Base-by-base conservation (phyloP, 2,797 vertebrate genomes). In the Lates japonicus region DNA sequence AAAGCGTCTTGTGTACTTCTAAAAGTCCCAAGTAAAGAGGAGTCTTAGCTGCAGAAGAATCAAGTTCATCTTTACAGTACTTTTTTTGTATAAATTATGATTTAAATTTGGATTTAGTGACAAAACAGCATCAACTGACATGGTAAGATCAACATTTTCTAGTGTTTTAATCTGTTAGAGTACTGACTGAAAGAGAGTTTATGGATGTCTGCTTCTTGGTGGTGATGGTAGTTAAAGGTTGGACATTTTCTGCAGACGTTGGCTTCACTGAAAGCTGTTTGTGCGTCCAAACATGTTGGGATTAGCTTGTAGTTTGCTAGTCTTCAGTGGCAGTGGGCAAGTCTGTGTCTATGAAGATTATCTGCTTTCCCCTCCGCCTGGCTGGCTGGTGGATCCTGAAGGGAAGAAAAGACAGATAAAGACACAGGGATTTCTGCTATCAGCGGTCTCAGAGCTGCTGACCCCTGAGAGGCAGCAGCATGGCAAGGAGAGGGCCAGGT, bases 301-400 rank as follows among this genome's bases (percentile, higher is more conserved):
- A 70, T 78, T 57, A 41, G 63, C 48, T 70, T 44, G 70, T 44
- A 37, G 70, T 70, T 82, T 76, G 68, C 62, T 72, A 16, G 25
- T 80, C 66, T 71, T 87, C 75, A 14, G 72, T 57, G 73, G 80
- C 88, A 70, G 85, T 42, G 71, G 76, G 67, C 33, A 39, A 66
- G 82, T 87, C 87, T 85, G 70, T 77, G 76, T 82, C 54, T 70
- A 8, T 84, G 85, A 71, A 84, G 89, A 88, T 83, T 60, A 77
- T 81, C 22, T 46, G 61, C 76, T 55, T 52, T 70, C 74, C 41
- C 68, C 85, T 80, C 55, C 1, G 29, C 41, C 59, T 70, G 74
- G 68, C 60, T 62, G 39, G 54, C 55, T 35, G 55, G 29, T 22
- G 46, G 35, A 42, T 78, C 78, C 91, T 93, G 77, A 7, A 69